Base-by-base conservation (phyloP, 37 sponge, comb jelly and placozoan species). In the Crambe crambe region DNA sequence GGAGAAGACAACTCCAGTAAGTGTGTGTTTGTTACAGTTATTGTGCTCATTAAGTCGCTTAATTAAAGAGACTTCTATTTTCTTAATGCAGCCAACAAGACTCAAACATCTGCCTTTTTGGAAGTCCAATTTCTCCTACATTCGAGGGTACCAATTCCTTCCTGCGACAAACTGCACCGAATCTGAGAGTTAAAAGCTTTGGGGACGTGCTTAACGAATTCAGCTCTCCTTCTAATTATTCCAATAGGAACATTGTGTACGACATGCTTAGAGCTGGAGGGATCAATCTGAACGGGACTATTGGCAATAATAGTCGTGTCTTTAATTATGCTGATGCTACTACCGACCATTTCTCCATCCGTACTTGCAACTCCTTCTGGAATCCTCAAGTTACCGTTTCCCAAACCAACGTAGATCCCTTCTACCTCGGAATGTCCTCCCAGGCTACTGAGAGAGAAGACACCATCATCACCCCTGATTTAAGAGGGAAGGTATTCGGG, bases 331-430 rank as follows among this genome's bases (percentile, higher is more conserved):
- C 5, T 21, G 27, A 43, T 3, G 74, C 74, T 40, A 34, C 3
- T 31, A 23, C 0, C 31, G 63, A 36, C 20, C 78, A 77, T 38
- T 89, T 89, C 71, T 88, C 90, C 34, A 51, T 90, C 23, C 87
- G 96, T 41, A 96, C 96, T 2, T 97, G 98, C 87, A 92, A 97
- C 73, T 80, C 91, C 35, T 94, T 80, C 85, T 97, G 93, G 91
- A 89, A 92, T 73, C 91, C 95, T 2, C 93, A 89, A 75, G 90
- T 85, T 0, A 77, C 79, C 36, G 74, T 94, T 9, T 20, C 41
- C 2, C 76, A 86, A 58, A 79, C 89, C 18, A 92, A 91, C 69
- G 79, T 93, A 2, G 91, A 85, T 26, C 83, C 92, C 1, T 81
- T 97, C 72, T 86, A 88, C 56, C 71, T 79, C 27, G 98, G 98